phyloP scores from a whole-genome alignment of 2,888 invertebrate species.

The Quadriops clusia region DNA sequence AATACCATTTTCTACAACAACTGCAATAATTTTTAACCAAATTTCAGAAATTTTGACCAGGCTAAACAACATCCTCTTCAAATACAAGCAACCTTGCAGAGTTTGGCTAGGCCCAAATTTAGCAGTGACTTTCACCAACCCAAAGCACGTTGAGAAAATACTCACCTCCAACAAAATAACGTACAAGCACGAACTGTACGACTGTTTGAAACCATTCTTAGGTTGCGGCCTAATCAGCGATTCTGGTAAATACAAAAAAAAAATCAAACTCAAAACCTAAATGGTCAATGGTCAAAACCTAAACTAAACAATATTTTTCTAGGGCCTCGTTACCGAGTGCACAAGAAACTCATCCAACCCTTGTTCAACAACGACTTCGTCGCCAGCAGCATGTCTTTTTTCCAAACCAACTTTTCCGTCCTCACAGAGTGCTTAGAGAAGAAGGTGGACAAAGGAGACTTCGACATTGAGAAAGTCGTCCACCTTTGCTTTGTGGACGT shows the following conservation, averaged over 20 bases:
- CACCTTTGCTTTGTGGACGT: slow-evolving; percentile 19
- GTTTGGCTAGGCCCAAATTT: slow-evolving; percentile 22
- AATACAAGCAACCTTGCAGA: slow-evolving; percentile 15
- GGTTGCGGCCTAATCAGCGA: slow-evolving; percentile 21
- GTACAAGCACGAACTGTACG: slow-evolving; percentile 20
- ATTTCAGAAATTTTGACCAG: neutral
- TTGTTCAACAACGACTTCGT: slow-evolving; percentile 20
- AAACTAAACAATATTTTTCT: too few relatives aligned
- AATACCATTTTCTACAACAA: too few relatives aligned
- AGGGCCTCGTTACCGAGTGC: too few relatives aligned
- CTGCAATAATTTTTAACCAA: too few relatives aligned
- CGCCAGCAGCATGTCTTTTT: slow-evolving; percentile 10
- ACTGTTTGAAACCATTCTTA: slow-evolving; percentile 18
- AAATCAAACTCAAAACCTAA: too few relatives aligned
- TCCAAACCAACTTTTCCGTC: slow-evolving; percentile 15
- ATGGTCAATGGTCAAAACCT: too few relatives aligned
- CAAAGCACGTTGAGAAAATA: slow-evolving; percentile 21
- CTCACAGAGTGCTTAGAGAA: slow-evolving; percentile 18
- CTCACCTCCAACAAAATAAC: slow-evolving; percentile 19
- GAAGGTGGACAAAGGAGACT: slow-evolving; percentile 14
- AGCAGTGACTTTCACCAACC: slow-evolving; percentile 17
- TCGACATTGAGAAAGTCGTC: slow-evolving; percentile 16
- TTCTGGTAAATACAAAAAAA: too few relatives aligned
- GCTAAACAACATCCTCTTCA: neutral
- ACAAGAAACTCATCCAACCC: slow-evolving; percentile 21